Conservation (phyloP, 2,797 vertebrate species). For the Oophaga sylvatica region DNA sequence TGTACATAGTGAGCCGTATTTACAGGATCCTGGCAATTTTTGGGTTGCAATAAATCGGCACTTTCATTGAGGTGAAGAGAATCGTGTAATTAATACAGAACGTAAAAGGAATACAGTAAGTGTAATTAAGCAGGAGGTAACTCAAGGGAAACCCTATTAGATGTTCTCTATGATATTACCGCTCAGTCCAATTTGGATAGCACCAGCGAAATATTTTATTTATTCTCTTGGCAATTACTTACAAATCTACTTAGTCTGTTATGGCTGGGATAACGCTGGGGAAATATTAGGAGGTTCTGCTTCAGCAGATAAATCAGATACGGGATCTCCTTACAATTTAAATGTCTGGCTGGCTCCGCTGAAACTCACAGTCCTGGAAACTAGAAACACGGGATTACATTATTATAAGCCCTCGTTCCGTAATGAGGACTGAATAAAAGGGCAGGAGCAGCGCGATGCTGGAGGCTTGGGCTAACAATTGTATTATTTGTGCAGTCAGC, state of each 20-base stretch:
- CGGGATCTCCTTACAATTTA: constrained; percentile 53
- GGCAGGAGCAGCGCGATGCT: neutral
- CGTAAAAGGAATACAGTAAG: constrained; percentile 45
- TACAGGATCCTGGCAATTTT: constrained; percentile 8
- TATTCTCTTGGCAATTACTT: constrained; percentile 48
- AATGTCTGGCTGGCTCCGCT: constrained; percentile 49
- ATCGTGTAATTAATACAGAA: constrained; percentile 51
- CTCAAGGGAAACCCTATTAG: constrained; percentile 53
- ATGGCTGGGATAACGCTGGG: constrained; percentile 29
- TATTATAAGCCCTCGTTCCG: constrained; percentile 6
- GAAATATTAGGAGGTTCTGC: constrained; percentile 59
- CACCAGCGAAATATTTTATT: constrained; percentile 52
- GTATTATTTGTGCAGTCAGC: no score
- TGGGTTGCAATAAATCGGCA: neutral
- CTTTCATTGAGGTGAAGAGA: constrained; percentile 2
- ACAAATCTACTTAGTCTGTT: constrained; percentile 48
- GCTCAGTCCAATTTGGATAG: constrained; percentile 45
- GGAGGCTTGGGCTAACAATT: neutral
- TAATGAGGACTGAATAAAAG: neutral
- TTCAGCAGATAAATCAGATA: constrained; percentile 56
- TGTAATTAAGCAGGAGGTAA: constrained; percentile 50
- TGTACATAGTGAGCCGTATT: neutral
- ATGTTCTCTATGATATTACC: constrained; percentile 45
- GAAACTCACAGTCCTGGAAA: constrained; percentile 30
- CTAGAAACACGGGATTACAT: constrained; percentile 9